Evolutionary conservation across 2,888 invertebrate species (phyloP).

Genomic region (Atherix ibis): DNA sequence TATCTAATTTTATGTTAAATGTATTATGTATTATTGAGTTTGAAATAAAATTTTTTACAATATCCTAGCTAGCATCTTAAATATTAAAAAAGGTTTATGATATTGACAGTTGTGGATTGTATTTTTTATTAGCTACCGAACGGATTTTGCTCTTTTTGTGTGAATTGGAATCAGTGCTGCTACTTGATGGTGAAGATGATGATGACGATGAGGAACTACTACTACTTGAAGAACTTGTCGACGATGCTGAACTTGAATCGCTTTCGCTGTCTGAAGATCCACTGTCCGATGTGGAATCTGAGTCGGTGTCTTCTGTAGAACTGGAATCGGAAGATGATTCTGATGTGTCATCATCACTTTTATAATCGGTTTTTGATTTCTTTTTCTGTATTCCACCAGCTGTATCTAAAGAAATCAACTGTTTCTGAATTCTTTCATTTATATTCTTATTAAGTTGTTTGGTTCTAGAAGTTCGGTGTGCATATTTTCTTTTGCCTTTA

Average conservation of each 20-base stretch:
- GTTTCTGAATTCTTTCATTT: constrained; percentile 19
- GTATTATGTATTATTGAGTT: no score
- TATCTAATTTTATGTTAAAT: no score
- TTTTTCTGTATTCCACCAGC: constrained; percentile 13
- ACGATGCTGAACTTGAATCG: constrained; percentile 17
- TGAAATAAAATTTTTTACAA: no score
- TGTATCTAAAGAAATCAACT: constrained; percentile 4
- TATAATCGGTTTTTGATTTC: constrained; percentile 13
- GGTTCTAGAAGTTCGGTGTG: constrained; percentile 71
- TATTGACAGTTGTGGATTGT: no score
- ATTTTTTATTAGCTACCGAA: no score
- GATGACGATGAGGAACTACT: no score
- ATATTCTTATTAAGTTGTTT: constrained; percentile 55
- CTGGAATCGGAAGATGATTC: constrained; percentile 15
- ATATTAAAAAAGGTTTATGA: no score
- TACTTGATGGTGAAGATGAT: no score
- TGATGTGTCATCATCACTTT: constrained; percentile 13
- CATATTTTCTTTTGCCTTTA: constrained; percentile 73
- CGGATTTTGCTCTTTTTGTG: no score
- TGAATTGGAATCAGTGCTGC: no score
- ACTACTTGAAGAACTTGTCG: constrained; percentile 1
- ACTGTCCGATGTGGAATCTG: constrained; percentile 15
- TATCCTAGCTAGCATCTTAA: no score
- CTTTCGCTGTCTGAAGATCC: constrained; percentile 21
- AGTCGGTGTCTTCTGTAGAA: constrained; percentile 16